Percentiles rank a stretch among this genome's conserved stretches.
phyloP scores from a whole-genome alignment of 2,888 invertebrate species.

The Drosophila silvestris region DNA sequence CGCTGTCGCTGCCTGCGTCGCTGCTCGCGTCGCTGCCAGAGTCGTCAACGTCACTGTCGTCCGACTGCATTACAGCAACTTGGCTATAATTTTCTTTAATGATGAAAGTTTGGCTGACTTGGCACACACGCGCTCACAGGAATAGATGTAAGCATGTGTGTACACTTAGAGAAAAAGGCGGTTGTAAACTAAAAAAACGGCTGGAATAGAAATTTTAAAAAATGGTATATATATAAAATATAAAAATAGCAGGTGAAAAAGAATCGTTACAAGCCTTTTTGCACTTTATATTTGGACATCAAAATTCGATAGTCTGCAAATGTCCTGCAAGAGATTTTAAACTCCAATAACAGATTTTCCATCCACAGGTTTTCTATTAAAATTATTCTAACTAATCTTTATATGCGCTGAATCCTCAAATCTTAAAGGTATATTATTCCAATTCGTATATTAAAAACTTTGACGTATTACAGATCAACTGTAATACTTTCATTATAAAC shows the following conservation, averaged over 20 bases:
- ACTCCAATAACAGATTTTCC: not conserved
- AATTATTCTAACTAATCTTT: too few relatives aligned
- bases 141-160: constrained; percentile 7
- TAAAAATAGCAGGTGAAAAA: not conserved
- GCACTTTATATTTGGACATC: not conserved
- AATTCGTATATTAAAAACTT: not conserved
- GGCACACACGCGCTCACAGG: constrained; percentile 26
- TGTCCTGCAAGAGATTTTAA: not conserved
- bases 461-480: not conserved
- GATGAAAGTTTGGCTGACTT: constrained; percentile 79
- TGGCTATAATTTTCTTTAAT: constrained; percentile 82
- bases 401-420: not conserved
- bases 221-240: not conserved
- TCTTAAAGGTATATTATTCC: accelerated
- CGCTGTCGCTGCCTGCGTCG: constrained; percentile 26
- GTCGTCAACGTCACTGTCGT: constrained; percentile 52
- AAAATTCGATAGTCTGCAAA: not conserved
- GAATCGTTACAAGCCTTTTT: not conserved
- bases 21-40: constrained; percentile 21
- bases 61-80: constrained; percentile 71
- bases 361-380: not conserved
- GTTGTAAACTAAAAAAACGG: accelerated
- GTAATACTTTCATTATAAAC: not conserved
- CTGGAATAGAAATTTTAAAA: not conserved
- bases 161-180: not conserved